These are phyloP conservation scores for Rhyacophila evoluta DNA, from an alignment of 2,888 invertebrate genomes.

Conservation along the genomic window DNA sequence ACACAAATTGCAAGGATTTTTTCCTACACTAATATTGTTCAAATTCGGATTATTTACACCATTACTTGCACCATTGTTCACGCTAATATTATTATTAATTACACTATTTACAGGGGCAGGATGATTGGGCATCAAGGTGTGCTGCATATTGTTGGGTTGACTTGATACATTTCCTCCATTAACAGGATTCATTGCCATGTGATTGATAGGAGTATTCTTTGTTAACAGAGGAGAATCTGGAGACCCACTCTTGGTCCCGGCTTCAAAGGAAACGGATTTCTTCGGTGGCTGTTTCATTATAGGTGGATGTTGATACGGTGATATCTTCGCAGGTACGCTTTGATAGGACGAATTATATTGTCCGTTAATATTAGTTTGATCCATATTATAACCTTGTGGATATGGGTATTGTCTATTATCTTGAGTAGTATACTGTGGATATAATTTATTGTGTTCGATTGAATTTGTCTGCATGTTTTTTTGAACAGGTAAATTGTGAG, in stretches of 20 bases:
- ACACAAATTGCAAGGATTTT: conserved; percentile 86
- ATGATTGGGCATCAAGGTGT: conserved; percentile 51
- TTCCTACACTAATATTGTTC: conserved; percentile 53
- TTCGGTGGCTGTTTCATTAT: conserved; percentile 73
- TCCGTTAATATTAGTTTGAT: conserved; percentile 46
- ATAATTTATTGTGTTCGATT: conserved; percentile 41
- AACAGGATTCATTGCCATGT: conserved; percentile 23
- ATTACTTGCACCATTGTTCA: conserved; percentile 56
- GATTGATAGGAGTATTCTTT: conserved; percentile 52
- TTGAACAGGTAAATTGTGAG: conserved; percentile 45
- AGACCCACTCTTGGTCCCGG: conserved; percentile 77
- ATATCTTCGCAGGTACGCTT: conserved; percentile 59
- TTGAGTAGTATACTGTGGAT: conserved; percentile 47
- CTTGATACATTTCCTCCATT: background rate
- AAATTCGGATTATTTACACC: conserved; percentile 56
- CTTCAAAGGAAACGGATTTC: conserved; percentile 79
- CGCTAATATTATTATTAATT: conserved; percentile 31
- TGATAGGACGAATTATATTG: conserved; percentile 58
- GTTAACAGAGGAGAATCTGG: conserved; percentile 65
- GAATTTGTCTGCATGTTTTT: conserved; percentile 33
- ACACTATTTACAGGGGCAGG: conserved; percentile 23
- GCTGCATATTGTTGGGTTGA: background rate
- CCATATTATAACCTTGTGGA: conserved; percentile 57
- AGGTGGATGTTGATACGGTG: conserved; percentile 75
- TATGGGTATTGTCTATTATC: conserved; percentile 55